These are phyloP conservation scores for Drosophila lini DNA, from an alignment of 1,140 invertebrate genomes.

Conservation along the genomic window DNA sequence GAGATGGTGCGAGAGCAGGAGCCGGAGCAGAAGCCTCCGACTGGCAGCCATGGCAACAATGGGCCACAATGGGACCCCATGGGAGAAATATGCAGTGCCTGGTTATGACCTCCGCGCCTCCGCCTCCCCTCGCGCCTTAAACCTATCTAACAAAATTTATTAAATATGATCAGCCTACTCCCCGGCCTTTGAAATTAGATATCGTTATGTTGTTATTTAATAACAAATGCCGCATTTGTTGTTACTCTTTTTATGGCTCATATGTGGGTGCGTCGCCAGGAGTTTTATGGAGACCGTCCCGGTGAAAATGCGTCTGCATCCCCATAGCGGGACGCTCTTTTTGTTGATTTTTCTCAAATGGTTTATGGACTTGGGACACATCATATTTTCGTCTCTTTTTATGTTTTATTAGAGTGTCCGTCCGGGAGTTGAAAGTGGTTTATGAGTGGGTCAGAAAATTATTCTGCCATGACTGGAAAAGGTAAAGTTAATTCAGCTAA, in stretches of 20 bases:
- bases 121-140: conserved; percentile 10
- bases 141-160: conserved; percentile 43
- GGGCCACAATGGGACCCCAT: conserved; percentile 38
- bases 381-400: conserved; percentile 50
- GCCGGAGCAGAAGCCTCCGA: conserved; percentile 28
- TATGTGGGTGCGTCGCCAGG: conserved; percentile 22
- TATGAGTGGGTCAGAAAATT: conserved; percentile 47
- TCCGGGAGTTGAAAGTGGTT: conserved; percentile 44
- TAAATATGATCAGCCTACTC: conserved; percentile 58
- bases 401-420: conserved; percentile 41
- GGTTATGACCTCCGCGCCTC: conserved; percentile 39
- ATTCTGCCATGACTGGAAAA: conserved; percentile 15
- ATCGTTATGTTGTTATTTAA: conserved; percentile 77
- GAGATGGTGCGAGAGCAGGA: not conserved
- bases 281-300: conserved; percentile 28
- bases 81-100: conserved; percentile 55
- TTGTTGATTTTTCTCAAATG: conserved; percentile 42
- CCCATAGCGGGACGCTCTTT: conserved; percentile 14
- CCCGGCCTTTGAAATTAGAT: conserved; percentile 63
- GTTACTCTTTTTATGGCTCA: conserved; percentile 57
- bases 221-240: conserved; percentile 70
- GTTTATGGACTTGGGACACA: conserved; percentile 44
- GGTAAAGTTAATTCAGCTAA: conserved; percentile 39
- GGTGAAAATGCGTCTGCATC: conserved; percentile 15
- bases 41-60: conserved; percentile 64